A percentile compares a stretch with the other conserved stretches of the same genome.
Evolutionary conservation across 2,797 vertebrate genomes (phyloP).

Genomic region (Gallirallus australis): DNA sequence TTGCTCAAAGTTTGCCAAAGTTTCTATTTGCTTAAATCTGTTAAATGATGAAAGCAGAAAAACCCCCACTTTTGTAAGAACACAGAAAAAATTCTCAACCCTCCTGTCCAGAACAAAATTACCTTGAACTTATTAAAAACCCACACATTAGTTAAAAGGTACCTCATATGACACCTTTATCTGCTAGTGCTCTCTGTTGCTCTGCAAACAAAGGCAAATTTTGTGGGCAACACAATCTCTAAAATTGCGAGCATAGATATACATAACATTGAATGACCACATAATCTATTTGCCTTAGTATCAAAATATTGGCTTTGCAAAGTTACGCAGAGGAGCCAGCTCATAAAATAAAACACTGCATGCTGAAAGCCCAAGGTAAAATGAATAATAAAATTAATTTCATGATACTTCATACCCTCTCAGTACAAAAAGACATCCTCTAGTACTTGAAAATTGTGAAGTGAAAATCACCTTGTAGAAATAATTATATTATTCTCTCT

Average conservation of each 20-base stretch:
- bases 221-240: background rate
- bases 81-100: background rate
- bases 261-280: background rate
- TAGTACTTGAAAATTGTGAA: slow-evolving; percentile 62
- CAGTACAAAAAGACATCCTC: slow-evolving; percentile 60
- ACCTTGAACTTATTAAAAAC: background rate
- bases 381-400: slow-evolving; percentile 61
- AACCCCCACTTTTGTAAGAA: background rate
- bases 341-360: slow-evolving; percentile 40
- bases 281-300: slow-evolving; percentile 39
- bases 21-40: background rate
- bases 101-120: background rate
- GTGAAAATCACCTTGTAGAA: slow-evolving; percentile 71
- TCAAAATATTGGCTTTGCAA: slow-evolving; percentile 52
- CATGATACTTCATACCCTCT: slow-evolving; percentile 34
- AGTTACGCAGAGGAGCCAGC: background rate
- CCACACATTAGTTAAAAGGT: background rate
- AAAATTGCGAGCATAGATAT: background rate
- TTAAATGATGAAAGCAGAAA: background rate
- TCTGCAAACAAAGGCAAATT: background rate
- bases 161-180: background rate
- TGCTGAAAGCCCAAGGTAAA: slow-evolving; percentile 38
- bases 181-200: background rate
- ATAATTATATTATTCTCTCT: slow-evolving; percentile 70
- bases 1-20: background rate